Base-by-base conservation (phyloP, 2,113 vertebrate genomes). In the Actinemys pallida region DNA sequence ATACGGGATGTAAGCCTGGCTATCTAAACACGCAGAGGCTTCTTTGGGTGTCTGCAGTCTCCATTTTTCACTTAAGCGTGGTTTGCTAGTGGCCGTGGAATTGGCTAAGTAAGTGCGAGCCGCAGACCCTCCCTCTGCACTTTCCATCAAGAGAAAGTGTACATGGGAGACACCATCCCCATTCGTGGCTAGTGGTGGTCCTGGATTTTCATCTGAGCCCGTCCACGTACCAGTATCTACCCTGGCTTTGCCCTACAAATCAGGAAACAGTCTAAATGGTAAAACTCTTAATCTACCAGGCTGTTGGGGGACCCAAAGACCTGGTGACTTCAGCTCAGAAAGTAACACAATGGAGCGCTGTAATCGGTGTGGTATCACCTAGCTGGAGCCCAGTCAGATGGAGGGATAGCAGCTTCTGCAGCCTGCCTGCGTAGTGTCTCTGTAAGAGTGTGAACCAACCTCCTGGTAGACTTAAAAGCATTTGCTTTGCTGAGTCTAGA, bases 281-380 rank as follows among this genome's bases (percentile, higher is more conserved):
- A 87, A 90, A 62, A 94, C 81, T 92, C 89, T 87, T 47, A 8
- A 39, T 96, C 92, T 92, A 90, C 72, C 65, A 90, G 87, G 89
- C 8, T 17, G 7, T 65, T 35, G 88, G 84, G 91, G 92, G 85
- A 52, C 89, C 94, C 79, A 49, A 83, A 83, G 95, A 88, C 89
- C 53, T 86, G 89, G 90, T 92, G 88, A 96, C 65, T 79, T 95
- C 53, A 6, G 94, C 85, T 94, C 92, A 95, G 90, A 87, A 4
- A 20, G 19, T 39, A 39, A 39, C 65, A 22, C n/a, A 10, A 72
- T 3, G 19, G n/a, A 87, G 54, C 54, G 1, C 14, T 78, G 49
- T 81, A 88, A 88, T 5, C 2, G 86, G 75, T 88, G 5, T 65
- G 57, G 24, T 50, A 54, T 94, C 57, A 90, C 79, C 79, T 10